These are phyloP conservation scores for Melinaea menophilus DNA, from an alignment of 2,888 invertebrate genomes.

Conservation along the genomic window DNA sequence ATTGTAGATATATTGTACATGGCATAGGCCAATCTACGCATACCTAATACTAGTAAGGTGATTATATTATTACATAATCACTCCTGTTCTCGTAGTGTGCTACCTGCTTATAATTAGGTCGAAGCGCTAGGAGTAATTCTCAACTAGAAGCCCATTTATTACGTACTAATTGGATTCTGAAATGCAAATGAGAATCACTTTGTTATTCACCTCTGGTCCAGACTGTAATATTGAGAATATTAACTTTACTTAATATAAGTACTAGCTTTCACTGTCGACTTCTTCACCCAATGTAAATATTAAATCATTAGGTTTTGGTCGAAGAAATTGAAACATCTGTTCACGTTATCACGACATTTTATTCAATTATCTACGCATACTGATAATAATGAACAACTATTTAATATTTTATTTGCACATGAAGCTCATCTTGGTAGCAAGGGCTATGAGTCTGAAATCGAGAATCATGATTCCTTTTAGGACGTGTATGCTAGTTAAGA, in stretches of 20 bases:
- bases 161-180: constrained; percentile 49
- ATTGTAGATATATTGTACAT: constrained; percentile 1
- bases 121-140: constrained; percentile 34
- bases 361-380: too few relatives aligned
- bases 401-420: too few relatives aligned
- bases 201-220: constrained; percentile 35
- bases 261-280: too few relatives aligned
- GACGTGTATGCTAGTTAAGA: too few relatives aligned
- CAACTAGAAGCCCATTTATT: constrained; percentile 47
- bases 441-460: too few relatives aligned
- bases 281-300: too few relatives aligned
- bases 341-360: too few relatives aligned
- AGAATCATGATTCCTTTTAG: too few relatives aligned
- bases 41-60: background rate
- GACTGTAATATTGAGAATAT: constrained; percentile 2
- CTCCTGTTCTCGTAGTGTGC: constrained; percentile 1
- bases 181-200: constrained; percentile 47
- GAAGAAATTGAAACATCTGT: too few relatives aligned
- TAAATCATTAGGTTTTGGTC: too few relatives aligned
- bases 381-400: too few relatives aligned
- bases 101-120: constrained; percentile 24
- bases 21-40: background rate
- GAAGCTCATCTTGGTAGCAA: too few relatives aligned
- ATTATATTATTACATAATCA: constrained; percentile 10
- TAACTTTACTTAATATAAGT: background rate